These are phyloP conservation scores for Tenthredo distinguenda DNA, from an alignment of 2,888 invertebrate species.

Conservation along the genomic window DNA sequence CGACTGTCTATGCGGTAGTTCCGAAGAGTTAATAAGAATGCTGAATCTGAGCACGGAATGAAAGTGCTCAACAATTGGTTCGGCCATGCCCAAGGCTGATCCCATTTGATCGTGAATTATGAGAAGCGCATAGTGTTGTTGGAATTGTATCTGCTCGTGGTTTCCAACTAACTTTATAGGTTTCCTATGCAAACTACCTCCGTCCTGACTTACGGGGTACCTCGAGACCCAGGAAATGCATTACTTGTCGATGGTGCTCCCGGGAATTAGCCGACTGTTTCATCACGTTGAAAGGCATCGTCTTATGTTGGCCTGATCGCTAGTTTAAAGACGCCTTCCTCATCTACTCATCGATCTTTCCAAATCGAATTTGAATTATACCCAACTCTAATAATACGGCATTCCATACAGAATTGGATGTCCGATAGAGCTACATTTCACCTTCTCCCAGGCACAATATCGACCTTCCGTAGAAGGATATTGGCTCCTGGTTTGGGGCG, in stretches of 20 bases:
- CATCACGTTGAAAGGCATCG: not conserved
- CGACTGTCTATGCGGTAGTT: conserved; percentile 2
- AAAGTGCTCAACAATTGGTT: conserved; percentile 50
- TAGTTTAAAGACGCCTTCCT: not conserved
- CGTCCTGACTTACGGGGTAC: conserved; percentile 49
- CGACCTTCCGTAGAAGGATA: conserved; percentile 26
- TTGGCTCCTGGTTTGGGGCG: conserved; percentile 34
- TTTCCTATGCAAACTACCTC: conserved; percentile 45
- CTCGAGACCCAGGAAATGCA: conserved; percentile 36
- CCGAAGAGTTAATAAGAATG: conserved; percentile 44
- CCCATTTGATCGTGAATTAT: conserved; percentile 47
- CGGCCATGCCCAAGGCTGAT: conserved; percentile 8
- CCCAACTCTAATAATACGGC: not conserved
- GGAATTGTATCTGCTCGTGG: conserved; percentile 38
- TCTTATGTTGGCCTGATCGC: not conserved
- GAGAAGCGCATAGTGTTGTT: conserved; percentile 31
- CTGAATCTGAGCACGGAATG: conserved; percentile 46
- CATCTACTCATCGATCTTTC: not conserved
- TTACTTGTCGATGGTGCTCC: conserved; percentile 37
- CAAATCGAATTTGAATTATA: not conserved
- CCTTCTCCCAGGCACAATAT: conserved; percentile 9
- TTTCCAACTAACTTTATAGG: conserved; percentile 48
- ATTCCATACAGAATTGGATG: not conserved
- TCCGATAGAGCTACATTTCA: not conserved
- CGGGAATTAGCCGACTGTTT: conserved; percentile 33